Conservation (phyloP, 2,113 vertebrate genomes). For the Prietella phreatophila region DNA sequence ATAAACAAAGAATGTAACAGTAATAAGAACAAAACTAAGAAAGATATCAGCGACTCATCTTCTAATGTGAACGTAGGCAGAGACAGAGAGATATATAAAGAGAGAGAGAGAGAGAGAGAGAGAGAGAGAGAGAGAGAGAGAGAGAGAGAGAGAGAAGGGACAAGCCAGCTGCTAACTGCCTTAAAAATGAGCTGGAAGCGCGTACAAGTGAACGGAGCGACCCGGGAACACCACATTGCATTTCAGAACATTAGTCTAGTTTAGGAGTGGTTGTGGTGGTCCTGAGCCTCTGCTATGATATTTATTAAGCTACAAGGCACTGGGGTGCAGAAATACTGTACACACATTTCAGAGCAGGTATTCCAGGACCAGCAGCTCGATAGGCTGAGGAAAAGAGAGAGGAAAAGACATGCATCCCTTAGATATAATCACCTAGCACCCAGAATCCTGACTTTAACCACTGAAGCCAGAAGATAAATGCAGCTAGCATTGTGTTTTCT, state of each 20-base stretch:
- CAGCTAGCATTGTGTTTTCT: neutral
- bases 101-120: neutral
- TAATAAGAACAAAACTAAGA: neutral
- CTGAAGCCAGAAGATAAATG: neutral
- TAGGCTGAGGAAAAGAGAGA: constrained; percentile 69
- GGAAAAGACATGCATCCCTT: constrained; percentile 60
- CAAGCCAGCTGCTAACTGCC: constrained; percentile 10
- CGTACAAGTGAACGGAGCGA: constrained; percentile 4
- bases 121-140: neutral
- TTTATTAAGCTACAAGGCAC: constrained; percentile 67
- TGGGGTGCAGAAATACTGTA: constrained; percentile 59
- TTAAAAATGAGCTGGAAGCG: constrained; percentile 24
- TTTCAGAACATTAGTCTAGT: neutral
- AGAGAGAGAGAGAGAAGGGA: neutral
- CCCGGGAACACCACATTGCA: constrained; percentile 34
- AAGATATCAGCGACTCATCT: neutral
- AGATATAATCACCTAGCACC: constrained; percentile 44
- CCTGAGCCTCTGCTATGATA: constrained; percentile 49
- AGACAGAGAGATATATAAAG: too few species aligned
- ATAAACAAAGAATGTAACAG: neutral
- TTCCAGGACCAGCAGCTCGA: constrained; percentile 63
- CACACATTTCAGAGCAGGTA: constrained; percentile 78
- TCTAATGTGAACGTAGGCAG: constrained; percentile 30
- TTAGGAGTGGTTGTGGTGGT: constrained; percentile 61
- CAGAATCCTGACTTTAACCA: neutral